Evolutionary conservation across 2,113 vertebrate genomes (phyloP), one percentile per base, ranked within the genome.

Genomic region (Ceyx margarethae): DNA sequence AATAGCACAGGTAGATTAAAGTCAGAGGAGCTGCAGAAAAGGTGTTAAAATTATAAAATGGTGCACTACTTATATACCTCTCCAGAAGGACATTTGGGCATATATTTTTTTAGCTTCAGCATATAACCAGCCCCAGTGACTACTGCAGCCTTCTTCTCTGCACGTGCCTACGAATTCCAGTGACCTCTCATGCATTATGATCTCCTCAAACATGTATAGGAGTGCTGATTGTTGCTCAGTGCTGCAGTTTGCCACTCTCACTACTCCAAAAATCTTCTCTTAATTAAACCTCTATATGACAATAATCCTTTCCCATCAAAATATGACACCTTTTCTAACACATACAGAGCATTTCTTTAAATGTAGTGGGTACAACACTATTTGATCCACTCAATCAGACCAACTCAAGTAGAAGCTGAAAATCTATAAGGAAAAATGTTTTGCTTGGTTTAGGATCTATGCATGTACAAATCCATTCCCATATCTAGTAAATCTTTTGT

Each of bases 1-100:
- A 95, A 92, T 74, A 92, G 81, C 35, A 61, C 29, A 91, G 79
- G 61, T 82, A 92, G 78, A 76, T 82, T 89, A 76, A 91, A 74
- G 81, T 82, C 74, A 76, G 46, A 33, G 22, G n/a, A 74, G 37
- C 78, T 80, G 14, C 29, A 80, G 81, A 58, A 77, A 42, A 68
- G 69, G 11, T 22, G 10, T 71, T 82, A 85, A 43, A 90, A 92
- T 80, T 56, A 85, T 53, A 65, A 85, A 62, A 18, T 42, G n/a
- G 25, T 94, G 50, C 37, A 37, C 91, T 82, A 81, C 71, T 91
- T 87, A 45, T 31, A 43, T 23, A 62, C 35, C 28, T 72, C 17
- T 42, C 46, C 37, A 67, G 48, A 75, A 79, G 72, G 48, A 56
- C 60, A 71, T 48, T 40, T 66, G 31, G 69, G 51, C 2, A 0